Percentiles rank a stretch among this genome's conserved stretches.
These are phyloP conservation scores for Pluvialis apricaria DNA, from an alignment of 2,113 vertebrate species.

Conservation along the genomic window DNA sequence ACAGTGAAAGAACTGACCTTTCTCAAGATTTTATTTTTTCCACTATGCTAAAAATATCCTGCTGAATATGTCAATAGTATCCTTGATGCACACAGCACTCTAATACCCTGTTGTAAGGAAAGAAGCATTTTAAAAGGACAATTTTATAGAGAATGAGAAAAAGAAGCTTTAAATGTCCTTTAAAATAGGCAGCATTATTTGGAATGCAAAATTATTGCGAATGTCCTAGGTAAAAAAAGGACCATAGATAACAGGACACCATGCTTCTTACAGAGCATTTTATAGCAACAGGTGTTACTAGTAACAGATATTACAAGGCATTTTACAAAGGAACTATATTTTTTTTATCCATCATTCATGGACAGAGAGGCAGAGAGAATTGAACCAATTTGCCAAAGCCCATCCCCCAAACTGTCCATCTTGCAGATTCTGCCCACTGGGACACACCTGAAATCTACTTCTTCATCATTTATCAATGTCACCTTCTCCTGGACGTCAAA, in stretches of 20 bases:
- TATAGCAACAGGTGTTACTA: not conserved
- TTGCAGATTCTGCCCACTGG: not conserved
- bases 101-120: not conserved
- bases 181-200: not conserved
- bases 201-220: not conserved
- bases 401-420: not conserved
- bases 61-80: conserved; percentile 64
- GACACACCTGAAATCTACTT: not conserved
- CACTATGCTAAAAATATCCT: conserved; percentile 72
- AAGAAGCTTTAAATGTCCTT: not conserved
- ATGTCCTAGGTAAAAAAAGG: not conserved
- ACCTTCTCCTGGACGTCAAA: not conserved
- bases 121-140: not conserved
- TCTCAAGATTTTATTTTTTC: conserved; percentile 68
- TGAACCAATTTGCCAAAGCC: not conserved
- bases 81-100: conserved; percentile 33
- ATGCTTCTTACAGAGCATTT: not conserved
- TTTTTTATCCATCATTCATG: not conserved
- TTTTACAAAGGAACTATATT: not conserved
- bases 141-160: not conserved
- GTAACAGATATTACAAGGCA: not conserved
- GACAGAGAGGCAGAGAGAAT: not conserved
- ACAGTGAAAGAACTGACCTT: conserved; percentile 72
- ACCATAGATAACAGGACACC: not conserved
- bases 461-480: not conserved